Conservation (phyloP, 1,140 invertebrate genomes). For the Doryteuthis pealeii region DNA sequence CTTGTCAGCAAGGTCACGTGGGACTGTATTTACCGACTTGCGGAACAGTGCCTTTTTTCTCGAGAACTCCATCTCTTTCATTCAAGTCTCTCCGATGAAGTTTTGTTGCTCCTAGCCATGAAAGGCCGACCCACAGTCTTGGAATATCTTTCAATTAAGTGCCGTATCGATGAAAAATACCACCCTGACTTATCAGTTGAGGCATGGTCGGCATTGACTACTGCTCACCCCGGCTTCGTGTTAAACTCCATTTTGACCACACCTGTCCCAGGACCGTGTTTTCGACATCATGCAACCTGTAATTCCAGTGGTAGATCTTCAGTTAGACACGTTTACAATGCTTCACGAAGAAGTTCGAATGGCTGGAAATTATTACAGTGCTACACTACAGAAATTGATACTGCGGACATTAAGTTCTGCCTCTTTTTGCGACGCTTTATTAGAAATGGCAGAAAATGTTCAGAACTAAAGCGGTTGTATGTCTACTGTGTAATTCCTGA, state of each 20-base stretch:
- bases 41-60: conserved; percentile 36
- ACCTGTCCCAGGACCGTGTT: conserved; percentile 42
- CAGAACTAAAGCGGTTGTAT: conserved; percentile 30
- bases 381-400: conserved; percentile 42
- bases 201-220: conserved; percentile 35
- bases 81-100: conserved; percentile 42
- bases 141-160: conserved; percentile 38
- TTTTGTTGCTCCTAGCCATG: conserved; percentile 36
- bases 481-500: conserved; percentile 47
- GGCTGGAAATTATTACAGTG: conserved; percentile 35
- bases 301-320: conserved; percentile 44
- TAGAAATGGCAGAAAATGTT: conserved; percentile 34
- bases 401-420: conserved; percentile 37
- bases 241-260: conserved; percentile 49
- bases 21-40: conserved; percentile 30
- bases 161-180: conserved; percentile 45
- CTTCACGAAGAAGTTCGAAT: conserved; percentile 44
- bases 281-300: conserved; percentile 44
- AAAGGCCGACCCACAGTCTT: conserved; percentile 25
- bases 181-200: conserved; percentile 33
- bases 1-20: conserved; percentile 42
- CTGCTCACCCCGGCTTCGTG: conserved; percentile 32
- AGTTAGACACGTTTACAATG: conserved; percentile 46
- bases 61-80: conserved; percentile 40
- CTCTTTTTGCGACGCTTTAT: conserved; percentile 37